Evolutionary conservation across 2,113 vertebrate species (phyloP).

Genomic region (Bubo scandiacus): DNA sequence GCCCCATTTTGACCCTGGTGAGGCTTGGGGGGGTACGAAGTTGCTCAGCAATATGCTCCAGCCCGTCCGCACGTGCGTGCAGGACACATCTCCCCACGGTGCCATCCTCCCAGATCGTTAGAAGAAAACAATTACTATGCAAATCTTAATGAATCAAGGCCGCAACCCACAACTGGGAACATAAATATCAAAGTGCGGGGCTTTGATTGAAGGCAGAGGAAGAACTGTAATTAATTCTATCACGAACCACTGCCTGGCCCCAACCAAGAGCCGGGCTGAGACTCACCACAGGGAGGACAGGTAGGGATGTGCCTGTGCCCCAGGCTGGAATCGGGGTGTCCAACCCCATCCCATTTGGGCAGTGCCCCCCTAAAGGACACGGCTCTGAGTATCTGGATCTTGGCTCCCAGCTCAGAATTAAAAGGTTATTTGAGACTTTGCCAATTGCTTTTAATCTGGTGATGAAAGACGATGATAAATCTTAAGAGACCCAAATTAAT

Average conservation of each 20-base stretch:
- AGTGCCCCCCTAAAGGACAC: background rate
- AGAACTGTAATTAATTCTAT: constrained; percentile 41
- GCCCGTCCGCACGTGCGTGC: accelerated
- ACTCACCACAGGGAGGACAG: accelerated
- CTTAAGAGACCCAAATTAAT: constrained; percentile 71
- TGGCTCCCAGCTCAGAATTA: constrained; percentile 44
- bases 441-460: constrained; percentile 65
- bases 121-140: constrained; percentile 64
- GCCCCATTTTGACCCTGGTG: background rate
- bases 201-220: constrained; percentile 9
- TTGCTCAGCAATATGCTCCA: background rate
- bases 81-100: background rate
- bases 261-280: background rate
- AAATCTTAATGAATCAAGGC: constrained; percentile 60
- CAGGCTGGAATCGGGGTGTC: accelerated
- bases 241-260: accelerated
- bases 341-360: accelerated
- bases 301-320: background rate
- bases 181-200: constrained; percentile 53
- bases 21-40: background rate
- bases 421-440: constrained; percentile 69
- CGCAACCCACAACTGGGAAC: constrained; percentile 28
- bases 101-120: constrained; percentile 44
- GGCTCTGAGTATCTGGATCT: background rate
- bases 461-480: constrained; percentile 67